phyloP scores from a whole-genome alignment of 2,113 vertebrate genomes.

The Delphinus delphis region DNA sequence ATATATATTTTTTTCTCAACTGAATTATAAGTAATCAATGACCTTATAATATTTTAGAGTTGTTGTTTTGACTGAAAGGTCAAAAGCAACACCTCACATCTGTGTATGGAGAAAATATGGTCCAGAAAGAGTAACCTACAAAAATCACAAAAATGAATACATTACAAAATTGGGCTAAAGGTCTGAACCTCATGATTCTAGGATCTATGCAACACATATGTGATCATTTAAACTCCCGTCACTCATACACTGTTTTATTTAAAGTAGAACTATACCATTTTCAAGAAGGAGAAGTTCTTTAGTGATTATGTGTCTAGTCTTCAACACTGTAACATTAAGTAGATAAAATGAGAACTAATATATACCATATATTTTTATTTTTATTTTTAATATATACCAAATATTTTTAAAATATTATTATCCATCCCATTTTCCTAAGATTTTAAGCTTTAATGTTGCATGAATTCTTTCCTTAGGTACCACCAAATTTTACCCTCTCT shows the following conservation, averaged over 20 bases:
- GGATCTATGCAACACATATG: background rate
- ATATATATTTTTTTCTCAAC: background rate
- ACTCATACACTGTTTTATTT: background rate
- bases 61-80: background rate
- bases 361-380: background rate
- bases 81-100: background rate
- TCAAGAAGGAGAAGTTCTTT: background rate
- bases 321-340: background rate
- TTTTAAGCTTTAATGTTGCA: background rate
- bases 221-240: background rate
- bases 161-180: background rate
- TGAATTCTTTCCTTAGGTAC: background rate
- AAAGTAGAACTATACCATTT: background rate
- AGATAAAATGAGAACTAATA: background rate
- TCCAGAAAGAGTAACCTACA: background rate
- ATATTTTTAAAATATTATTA: background rate
- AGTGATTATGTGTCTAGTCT: background rate
- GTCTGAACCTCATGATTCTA: background rate
- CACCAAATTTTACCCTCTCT: background rate
- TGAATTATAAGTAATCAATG: slow-evolving; percentile 23
- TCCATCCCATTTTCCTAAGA: background rate
- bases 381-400: too few relatives aligned
- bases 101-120: background rate
- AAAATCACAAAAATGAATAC: background rate
- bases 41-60: background rate